These are phyloP conservation scores for Rutilus rutilus DNA, from an alignment of 2,113 vertebrate species.

Conservation along the genomic window DNA sequence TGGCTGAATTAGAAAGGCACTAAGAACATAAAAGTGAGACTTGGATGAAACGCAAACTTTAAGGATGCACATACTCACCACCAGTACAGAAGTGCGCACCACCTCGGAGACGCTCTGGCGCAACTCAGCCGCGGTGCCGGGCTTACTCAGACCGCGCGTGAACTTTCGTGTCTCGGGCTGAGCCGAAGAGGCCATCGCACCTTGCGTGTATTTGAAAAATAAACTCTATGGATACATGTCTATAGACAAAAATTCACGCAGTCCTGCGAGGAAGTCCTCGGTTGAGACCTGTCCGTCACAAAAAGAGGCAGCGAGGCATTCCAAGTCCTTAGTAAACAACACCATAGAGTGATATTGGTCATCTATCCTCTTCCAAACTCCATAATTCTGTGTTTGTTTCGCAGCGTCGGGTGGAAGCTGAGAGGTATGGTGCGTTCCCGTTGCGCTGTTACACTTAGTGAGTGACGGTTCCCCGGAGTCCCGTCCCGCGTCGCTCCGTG, in stretches of 20 bases:
- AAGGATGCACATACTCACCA: constrained; percentile 82
- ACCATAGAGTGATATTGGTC: neutral
- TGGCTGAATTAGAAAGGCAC: neutral
- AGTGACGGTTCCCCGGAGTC: neutral
- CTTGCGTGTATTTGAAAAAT: constrained; percentile 47
- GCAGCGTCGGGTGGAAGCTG: neutral
- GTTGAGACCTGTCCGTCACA: neutral
- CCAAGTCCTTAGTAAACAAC: neutral
- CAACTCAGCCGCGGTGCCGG: constrained; percentile 92
- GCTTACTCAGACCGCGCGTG: constrained; percentile 88
- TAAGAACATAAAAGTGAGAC: neutral
- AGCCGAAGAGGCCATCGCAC: constrained; percentile 69
- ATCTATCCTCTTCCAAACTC: neutral
- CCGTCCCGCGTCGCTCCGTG: constrained; percentile 23
- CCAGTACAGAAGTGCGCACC: constrained; percentile 86
- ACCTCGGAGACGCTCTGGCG: constrained; percentile 94
- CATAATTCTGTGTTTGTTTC: constrained; percentile 29
- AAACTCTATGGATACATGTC: constrained; percentile 4
- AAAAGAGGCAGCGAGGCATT: constrained; percentile 15
- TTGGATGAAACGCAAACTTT: neutral
- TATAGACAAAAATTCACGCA: constrained; percentile 5
- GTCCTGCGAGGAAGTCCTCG: constrained; percentile 58
- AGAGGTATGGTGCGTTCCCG: neutral
- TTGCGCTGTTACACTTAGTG: neutral
- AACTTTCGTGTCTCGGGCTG: constrained; percentile 90